Conservation (phyloP, 2,888 invertebrate species). For the Volucella zonaria region DNA sequence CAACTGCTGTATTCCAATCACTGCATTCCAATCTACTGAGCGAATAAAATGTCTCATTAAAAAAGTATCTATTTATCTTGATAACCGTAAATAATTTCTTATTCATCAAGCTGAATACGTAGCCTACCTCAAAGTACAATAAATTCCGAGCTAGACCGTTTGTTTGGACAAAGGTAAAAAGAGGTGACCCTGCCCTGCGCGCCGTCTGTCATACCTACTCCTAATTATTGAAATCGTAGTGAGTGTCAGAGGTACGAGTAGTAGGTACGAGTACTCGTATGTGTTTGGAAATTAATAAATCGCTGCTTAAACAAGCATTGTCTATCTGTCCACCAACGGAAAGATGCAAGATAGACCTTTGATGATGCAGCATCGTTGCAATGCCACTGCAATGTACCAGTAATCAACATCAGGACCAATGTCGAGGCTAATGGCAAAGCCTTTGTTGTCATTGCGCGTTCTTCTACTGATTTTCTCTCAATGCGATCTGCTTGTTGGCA, state of each 20-base stretch:
- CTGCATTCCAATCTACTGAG: not conserved
- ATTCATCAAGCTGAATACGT: conserved; percentile 28
- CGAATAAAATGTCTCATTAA: conserved; percentile 40
- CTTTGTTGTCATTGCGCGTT: conserved; percentile 4
- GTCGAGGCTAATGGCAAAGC: conserved; percentile 14
- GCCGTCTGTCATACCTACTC: not conserved
- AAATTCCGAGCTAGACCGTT: not conserved
- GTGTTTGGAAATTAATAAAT: conserved; percentile 56
- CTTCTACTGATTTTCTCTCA: conserved; percentile 20
- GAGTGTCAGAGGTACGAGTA: not conserved
- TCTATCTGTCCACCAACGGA: not conserved
- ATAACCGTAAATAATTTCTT: conserved; percentile 62
- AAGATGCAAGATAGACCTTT: conserved; percentile 19
- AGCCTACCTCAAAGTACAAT: conserved; percentile 20
- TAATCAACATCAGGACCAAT: conserved; percentile 49
- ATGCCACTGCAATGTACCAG: not conserved
- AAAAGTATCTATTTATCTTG: conserved; percentile 35
- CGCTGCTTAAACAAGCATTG: conserved; percentile 45
- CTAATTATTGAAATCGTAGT: conserved; percentile 44
- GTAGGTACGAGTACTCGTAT: not conserved
- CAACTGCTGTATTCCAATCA: conserved; percentile 2
- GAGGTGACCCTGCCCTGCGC: not conserved
- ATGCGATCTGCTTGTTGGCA: conserved; percentile 22
- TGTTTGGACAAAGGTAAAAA: conserved; percentile 7
- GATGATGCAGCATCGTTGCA: conserved; percentile 35